Percentiles rank a stretch among this genome's conserved stretches.
Evolutionary conservation across 2,888 invertebrate species (phyloP).

Genomic region (Hydraecia micacea): DNA sequence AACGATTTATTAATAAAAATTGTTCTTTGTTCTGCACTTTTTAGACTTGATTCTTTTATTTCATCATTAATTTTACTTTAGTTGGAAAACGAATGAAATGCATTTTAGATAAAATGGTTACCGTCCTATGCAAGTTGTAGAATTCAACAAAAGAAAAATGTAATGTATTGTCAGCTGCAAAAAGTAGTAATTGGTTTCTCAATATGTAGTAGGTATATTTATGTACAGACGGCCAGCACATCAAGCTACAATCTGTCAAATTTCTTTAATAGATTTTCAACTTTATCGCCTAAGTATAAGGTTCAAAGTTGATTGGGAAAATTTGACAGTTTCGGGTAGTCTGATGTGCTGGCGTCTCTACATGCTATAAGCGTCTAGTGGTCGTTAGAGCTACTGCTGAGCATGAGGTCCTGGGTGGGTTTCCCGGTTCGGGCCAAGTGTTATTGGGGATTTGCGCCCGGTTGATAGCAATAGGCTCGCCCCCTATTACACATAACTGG

Average conservation of each 20-base stretch:
- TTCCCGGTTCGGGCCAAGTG: no score
- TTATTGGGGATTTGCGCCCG: no score
- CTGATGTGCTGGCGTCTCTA: no score
- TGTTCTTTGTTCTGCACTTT: constrained; percentile 52
- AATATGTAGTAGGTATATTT: background rate
- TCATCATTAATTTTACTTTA: constrained; percentile 36
- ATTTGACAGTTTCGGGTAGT: no score
- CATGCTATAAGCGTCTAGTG: background rate
- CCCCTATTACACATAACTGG: no score
- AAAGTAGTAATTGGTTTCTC: background rate
- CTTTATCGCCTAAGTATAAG: no score
- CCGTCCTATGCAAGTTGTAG: background rate
- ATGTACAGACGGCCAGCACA: background rate
- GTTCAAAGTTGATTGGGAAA: no score
- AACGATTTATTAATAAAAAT: constrained; percentile 68
- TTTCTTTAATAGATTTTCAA: no score
- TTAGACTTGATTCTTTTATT: constrained; percentile 31
- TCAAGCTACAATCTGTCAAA: no score
- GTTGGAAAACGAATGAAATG: constrained; percentile 5
- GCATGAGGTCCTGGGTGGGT: no score
- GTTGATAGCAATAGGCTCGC: no score
- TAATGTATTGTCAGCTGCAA: background rate
- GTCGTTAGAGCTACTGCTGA: no score
- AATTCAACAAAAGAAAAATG: background rate
- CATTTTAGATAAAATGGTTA: constrained; percentile 1